These are phyloP conservation scores for Orthosia incerta DNA, from an alignment of 2,888 invertebrate genomes.

Conservation along the genomic window DNA sequence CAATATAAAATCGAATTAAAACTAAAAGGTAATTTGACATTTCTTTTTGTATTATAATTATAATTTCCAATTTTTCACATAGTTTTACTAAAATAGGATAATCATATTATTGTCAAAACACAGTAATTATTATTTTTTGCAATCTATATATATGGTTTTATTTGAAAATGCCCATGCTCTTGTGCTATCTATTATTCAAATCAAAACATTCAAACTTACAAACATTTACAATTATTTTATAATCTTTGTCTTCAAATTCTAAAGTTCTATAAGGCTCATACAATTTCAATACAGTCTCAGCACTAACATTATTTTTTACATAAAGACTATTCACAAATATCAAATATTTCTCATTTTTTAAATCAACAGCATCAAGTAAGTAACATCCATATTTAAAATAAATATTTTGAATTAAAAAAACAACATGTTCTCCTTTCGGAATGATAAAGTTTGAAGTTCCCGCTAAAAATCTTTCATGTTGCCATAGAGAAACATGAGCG, in stretches of 20 bases:
- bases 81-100: background rate
- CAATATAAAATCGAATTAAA: background rate
- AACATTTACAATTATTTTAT: conserved; percentile 81
- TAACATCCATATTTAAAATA: conserved; percentile 80
- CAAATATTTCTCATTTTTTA: conserved; percentile 71
- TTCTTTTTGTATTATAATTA: background rate
- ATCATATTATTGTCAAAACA: background rate
- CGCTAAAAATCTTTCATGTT: conserved; percentile 89
- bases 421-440: conserved; percentile 77
- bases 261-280: conserved; percentile 81
- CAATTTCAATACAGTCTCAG: conserved; percentile 77
- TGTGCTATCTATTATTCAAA: conserved; percentile 39
- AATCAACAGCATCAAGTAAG: conserved; percentile 75
- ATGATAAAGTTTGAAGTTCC: conserved; percentile 83
- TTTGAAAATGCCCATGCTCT: background rate
- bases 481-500: conserved; percentile 87
- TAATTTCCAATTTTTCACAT: background rate
- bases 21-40: background rate
- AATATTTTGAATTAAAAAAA: conserved; percentile 78
- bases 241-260: conserved; percentile 63
- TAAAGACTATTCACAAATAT: conserved; percentile 79
- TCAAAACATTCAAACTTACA: conserved; percentile 82
- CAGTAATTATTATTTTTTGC: too few relatives aligned
- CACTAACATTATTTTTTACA: conserved; percentile 71
- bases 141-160: background rate